Base-by-base conservation (phyloP, 1,140 invertebrate species). In the Trichonephila clavipes region DNA sequence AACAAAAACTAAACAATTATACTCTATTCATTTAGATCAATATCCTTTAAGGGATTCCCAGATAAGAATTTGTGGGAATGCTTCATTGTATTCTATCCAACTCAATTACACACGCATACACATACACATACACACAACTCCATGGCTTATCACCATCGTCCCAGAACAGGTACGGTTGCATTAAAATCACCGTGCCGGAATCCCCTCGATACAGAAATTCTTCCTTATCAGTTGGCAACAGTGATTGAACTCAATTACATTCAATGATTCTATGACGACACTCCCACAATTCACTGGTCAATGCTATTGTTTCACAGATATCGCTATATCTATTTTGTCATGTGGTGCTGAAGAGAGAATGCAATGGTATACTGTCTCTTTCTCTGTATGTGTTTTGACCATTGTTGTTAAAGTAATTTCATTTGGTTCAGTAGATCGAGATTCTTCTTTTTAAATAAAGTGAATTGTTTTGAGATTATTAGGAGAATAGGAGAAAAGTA, bases 171-270 rank as follows among this genome's bases (percentile, higher is more conserved):
- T 90, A 72, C 51, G 58, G 5, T n/a, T 85, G 58, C 77, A 59
- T 62, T 91, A 91, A 91, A 82, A 82, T 85, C 90, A 91, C 77
- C 40, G 61, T 16, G 40, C 77, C 58, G 59, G 81, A 91, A 91
- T 91, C 81, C 90, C 69, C 90, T 85, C 21, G 28, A 34, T 83
- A 69, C 59, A 83, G 90, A 91, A 91, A 24, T 91, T 91, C 77
- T 91, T 91, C 90, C 90, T 91, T 91, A 91, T 91, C 90, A 64
- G 77, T 91, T 91, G 90, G 90, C 90, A 85, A 91, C 90, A 91
- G 90, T 91, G 90, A 91, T 91, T 91, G 90, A 91, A 91, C 90
- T 90, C 88, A 90, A 90, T 90, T 90, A 90, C 88, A 90, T 24
- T 59, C 51, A 61, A 44, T 34, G 77, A 64, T 91, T 77, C 81